Evolutionary conservation across 2,888 invertebrate species (phyloP).

Genomic region (Cheilosia grossa): DNA sequence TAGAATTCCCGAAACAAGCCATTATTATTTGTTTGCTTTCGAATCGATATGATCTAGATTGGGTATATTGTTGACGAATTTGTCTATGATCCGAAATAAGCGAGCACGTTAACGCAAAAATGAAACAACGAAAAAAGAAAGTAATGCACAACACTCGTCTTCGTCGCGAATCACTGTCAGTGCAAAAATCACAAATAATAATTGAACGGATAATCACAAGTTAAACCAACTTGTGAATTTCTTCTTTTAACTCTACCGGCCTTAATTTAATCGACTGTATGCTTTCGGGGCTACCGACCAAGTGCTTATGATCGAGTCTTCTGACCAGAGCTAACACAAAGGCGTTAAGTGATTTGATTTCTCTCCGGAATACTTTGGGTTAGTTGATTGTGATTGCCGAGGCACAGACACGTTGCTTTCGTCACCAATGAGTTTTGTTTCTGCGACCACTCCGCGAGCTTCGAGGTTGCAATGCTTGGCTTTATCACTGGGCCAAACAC

Average conservation of each 20-base stretch:
- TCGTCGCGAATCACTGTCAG: slow-evolving; percentile 48
- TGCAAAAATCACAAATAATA: slow-evolving; percentile 52
- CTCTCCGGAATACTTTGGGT: slow-evolving; percentile 51
- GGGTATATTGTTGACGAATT: neutral
- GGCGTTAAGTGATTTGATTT: slow-evolving; percentile 67
- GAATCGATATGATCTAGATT: too few relatives aligned
- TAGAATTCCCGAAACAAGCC: slow-evolving; percentile 82
- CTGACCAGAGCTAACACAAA: slow-evolving; percentile 59
- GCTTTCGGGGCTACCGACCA: slow-evolving; percentile 69
- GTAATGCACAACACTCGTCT: slow-evolving; percentile 59
- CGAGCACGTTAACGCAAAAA: neutral
- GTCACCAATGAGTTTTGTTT: slow-evolving; percentile 45
- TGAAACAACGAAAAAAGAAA: slow-evolving; percentile 38
- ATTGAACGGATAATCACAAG: slow-evolving; percentile 37
- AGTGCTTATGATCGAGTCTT: slow-evolving; percentile 68
- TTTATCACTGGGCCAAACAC: slow-evolving; percentile 41
- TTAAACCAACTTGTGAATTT: slow-evolving; percentile 33
- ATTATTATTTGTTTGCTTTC: slow-evolving; percentile 76
- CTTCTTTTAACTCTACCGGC: slow-evolving; percentile 52
- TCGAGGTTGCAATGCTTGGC: slow-evolving; percentile 24
- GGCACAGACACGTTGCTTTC: slow-evolving; percentile 47
- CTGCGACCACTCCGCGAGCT: slow-evolving; percentile 44
- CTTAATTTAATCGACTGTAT: slow-evolving; percentile 65
- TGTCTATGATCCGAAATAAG: slow-evolving; percentile 21
- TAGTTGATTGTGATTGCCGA: slow-evolving; percentile 35